Conservation (phyloP, 2,888 invertebrate genomes). For the Acleris laterana region DNA sequence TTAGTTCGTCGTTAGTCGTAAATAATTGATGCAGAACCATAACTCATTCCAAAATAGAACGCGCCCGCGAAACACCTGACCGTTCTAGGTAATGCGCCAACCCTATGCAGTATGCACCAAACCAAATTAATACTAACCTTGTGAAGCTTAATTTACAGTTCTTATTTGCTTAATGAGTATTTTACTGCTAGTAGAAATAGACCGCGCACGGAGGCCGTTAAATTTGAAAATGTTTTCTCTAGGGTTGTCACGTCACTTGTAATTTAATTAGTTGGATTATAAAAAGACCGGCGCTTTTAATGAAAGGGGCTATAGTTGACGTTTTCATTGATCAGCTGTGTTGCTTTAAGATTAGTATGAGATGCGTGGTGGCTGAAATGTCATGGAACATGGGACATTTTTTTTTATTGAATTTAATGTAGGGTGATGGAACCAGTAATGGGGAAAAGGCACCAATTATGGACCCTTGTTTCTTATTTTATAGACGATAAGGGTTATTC, state of each 20-base stretch:
- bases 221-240: slow-evolving; percentile 20
- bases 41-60: slow-evolving; percentile 6
- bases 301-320: not conserved
- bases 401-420: too few relatives aligned
- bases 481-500: too few relatives aligned
- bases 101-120: not conserved
- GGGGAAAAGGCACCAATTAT: too few relatives aligned
- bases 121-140: not conserved
- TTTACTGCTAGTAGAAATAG: slow-evolving; percentile 13
- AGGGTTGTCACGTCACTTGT: not conserved
- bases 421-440: too few relatives aligned
- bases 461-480: too few relatives aligned
- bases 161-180: not conserved
- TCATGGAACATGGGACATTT: too few relatives aligned
- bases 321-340: not conserved
- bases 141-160: not conserved
- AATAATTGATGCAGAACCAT: not conserved
- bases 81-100: slow-evolving; percentile 10
- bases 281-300: too few relatives aligned
- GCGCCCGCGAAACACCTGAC: slow-evolving; percentile 5
- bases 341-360: too few relatives aligned
- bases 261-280: not conserved
- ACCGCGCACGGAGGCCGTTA: slow-evolving; percentile 16
- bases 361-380: too few relatives aligned
- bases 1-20: not conserved